phyloP scores from a whole-genome alignment of 2,113 vertebrate species.

The Nesoenas mayeri region DNA sequence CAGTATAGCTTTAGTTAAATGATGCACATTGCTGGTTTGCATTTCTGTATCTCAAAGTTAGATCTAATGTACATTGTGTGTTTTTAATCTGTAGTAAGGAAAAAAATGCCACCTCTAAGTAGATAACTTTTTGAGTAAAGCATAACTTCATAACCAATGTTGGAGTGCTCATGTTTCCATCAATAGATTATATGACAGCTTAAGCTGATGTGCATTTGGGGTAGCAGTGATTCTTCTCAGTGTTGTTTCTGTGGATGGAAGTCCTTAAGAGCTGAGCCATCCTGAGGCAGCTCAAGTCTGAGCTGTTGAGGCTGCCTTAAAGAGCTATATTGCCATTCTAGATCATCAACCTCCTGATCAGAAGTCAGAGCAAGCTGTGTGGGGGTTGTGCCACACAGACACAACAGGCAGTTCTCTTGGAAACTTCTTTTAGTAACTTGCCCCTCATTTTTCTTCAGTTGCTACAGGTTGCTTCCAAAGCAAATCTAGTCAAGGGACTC shows the following conservation, averaged over 20 bases:
- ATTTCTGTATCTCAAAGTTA: not conserved
- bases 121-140: not conserved
- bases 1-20: not conserved
- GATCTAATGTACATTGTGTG: accelerated
- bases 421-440: not conserved
- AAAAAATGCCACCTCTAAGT: not conserved
- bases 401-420: not conserved
- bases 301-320: not conserved
- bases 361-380: not conserved
- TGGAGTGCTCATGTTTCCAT: not conserved
- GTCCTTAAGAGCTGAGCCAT: not conserved
- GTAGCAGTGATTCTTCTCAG: not conserved
- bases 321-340: not conserved
- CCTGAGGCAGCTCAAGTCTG: not conserved
- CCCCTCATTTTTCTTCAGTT: not conserved
- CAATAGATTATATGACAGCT: not conserved
- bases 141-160: not conserved
- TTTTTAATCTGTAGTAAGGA: not conserved
- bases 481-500: not conserved
- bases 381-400: not conserved
- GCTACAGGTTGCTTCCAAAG: not conserved
- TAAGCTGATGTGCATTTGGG: not conserved
- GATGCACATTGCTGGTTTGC: not conserved
- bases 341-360: not conserved
- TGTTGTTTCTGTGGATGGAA: not conserved